Percentiles rank a stretch among this genome's conserved stretches.
These are phyloP conservation scores for Xerus rutilus DNA, from an alignment of 2,797 vertebrate genomes.

Conservation along the genomic window DNA sequence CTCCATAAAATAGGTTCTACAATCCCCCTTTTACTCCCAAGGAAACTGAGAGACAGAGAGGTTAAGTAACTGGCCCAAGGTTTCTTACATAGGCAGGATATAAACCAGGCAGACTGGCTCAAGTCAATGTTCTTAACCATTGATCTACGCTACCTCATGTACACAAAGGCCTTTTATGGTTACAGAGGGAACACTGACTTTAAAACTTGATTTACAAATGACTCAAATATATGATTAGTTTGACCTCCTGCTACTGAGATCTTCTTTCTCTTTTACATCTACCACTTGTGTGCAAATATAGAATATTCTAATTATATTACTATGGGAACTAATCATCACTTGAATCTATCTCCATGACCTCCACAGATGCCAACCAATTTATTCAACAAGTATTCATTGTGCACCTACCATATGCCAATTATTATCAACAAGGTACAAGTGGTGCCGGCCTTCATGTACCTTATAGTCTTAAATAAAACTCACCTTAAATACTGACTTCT, in stretches of 20 bases:
- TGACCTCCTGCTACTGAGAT: not conserved
- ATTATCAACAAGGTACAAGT: not conserved
- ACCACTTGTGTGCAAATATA: not conserved
- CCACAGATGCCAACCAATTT: not conserved
- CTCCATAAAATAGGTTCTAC: not conserved
- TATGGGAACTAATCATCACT: not conserved
- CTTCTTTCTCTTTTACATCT: not conserved
- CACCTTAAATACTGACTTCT: not conserved
- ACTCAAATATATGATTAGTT: conserved; percentile 7
- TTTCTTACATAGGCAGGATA: conserved; percentile 5
- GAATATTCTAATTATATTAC: conserved; percentile 18
- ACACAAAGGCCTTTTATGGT: not conserved
- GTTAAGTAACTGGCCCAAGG: not conserved
- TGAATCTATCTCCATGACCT: not conserved
- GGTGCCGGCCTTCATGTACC: not conserved
- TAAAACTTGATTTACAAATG: conserved; percentile 38
- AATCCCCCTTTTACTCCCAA: not conserved
- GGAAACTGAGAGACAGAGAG: not conserved
- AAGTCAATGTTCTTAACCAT: not conserved
- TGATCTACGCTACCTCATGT: not conserved
- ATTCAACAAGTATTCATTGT: conserved; percentile 10
- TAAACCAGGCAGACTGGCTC: not conserved
- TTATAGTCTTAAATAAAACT: not conserved
- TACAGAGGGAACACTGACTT: not conserved
- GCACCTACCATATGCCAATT: not conserved